Evolutionary conservation across 2,888 invertebrate species (phyloP).

Genomic region (Philereme transversata): DNA sequence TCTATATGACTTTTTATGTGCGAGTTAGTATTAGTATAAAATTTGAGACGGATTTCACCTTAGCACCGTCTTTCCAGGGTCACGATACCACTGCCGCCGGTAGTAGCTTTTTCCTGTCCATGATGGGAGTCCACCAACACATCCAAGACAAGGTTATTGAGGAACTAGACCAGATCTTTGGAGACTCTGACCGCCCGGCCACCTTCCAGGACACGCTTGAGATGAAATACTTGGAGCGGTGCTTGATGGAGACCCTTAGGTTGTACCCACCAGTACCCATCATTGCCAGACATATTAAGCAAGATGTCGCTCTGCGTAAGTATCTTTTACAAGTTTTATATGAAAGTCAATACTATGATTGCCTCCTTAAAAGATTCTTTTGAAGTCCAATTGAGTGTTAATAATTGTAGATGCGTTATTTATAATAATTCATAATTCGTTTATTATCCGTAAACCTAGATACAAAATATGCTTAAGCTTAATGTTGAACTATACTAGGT

Average conservation of each 20-base stretch:
- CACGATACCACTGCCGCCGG: constrained; percentile 93
- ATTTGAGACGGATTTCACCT: neutral
- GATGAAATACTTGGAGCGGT: constrained; percentile 93
- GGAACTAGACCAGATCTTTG: constrained; percentile 90
- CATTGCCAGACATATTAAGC: constrained; percentile 88
- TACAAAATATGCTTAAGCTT: too few relatives aligned
- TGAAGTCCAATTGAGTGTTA: too few relatives aligned
- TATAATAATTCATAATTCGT: too few relatives aligned
- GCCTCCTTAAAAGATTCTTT: too few relatives aligned
- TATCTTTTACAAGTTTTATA: constrained; percentile 18
- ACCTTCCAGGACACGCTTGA: constrained; percentile 93
- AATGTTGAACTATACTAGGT: too few relatives aligned
- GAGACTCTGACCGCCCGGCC: constrained; percentile 89
- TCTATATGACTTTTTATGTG: neutral
- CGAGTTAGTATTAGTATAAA: too few relatives aligned
- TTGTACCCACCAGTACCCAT: constrained; percentile 92
- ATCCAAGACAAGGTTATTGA: constrained; percentile 89
- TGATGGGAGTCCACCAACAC: constrained; percentile 89
- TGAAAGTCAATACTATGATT: too few relatives aligned
- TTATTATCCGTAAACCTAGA: too few relatives aligned
- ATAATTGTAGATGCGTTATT: too few relatives aligned
- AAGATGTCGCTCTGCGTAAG: constrained; percentile 88
- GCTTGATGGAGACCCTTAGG: constrained; percentile 91
- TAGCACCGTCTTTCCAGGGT: constrained; percentile 71
- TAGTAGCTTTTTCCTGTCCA: constrained; percentile 91